Evolutionary conservation across 1,140 invertebrate genomes (phyloP), one percentile per base, ranked within the genome.

Genomic region (Hestina assimilis): DNA sequence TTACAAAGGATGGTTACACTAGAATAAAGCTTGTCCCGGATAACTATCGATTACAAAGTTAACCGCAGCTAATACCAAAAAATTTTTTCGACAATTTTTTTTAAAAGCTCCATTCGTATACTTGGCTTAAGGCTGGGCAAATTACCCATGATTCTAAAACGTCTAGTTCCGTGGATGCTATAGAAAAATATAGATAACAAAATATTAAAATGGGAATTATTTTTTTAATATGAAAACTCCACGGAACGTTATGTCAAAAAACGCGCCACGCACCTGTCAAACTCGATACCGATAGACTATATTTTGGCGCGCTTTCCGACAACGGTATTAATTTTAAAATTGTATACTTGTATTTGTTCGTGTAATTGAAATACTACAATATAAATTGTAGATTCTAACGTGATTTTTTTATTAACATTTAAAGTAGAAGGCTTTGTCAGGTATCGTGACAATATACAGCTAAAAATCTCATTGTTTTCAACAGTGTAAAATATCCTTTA

Each of bases 401-500:
- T 38, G 41, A n/a, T 29, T 62, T 21, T 43, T 47, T 31, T 47
- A n/a, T 55, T 20, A 31, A 47, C 50, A 47, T 46, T 51, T 41
- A 51, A 28, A 20, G 51, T 75, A 75, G 72, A 84, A 84, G 82
- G 79, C 82, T 75, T 69, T 75, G 79, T 81, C 73, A 78, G 76
- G 74, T 80, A 77, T 80, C 66, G 70, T 78, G 76, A 81, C 73
- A 83, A 84, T 78, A 85, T 85, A 86, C 68, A 86, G 68, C 75
- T 86, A 80, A 83, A 83, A 86, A 83, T 85, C 79, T 85, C 72
- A 75, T 83, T 70, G 79, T 60, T 62, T 76, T 84, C 65, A 88
- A 88, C 83, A 88, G 76, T 81, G 82, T 88, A 88, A 85, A 88
- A 88, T 88, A 88, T 83, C 66, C 81, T 85, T 83, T 78, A 65